Evolutionary conservation across 2,113 vertebrate species (phyloP).

Genomic region (Engraulis encrasicolus): DNA sequence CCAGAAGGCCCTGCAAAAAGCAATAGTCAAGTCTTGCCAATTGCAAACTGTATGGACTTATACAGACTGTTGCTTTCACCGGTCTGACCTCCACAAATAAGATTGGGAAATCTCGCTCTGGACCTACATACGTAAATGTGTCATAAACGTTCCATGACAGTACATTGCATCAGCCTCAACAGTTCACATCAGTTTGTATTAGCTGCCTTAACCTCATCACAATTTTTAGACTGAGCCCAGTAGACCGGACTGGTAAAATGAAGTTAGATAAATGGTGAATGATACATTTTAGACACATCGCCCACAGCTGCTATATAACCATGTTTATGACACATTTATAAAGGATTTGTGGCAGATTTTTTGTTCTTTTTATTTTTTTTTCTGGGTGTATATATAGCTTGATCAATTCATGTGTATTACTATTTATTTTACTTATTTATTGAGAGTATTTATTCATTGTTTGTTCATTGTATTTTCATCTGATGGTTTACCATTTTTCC

Average conservation of each 20-base stretch:
- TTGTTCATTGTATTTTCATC: constrained; percentile 69
- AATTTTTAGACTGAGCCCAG: background rate
- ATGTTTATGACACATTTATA: constrained; percentile 20
- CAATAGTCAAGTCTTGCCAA: background rate
- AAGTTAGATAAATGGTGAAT: background rate
- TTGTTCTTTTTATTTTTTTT: constrained; percentile 53
- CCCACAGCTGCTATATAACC: background rate
- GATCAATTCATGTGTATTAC: constrained; percentile 62
- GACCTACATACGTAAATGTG: background rate
- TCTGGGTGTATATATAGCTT: constrained; percentile 65
- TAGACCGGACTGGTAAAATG: background rate
- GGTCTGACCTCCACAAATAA: background rate
- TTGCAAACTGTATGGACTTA: background rate
- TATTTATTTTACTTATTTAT: constrained; percentile 78
- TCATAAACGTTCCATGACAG: constrained; percentile 2
- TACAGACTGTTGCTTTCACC: background rate
- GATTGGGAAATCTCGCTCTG: no score
- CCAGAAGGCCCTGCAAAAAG: background rate
- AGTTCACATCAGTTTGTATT: background rate
- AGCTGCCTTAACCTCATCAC: constrained; percentile 7
- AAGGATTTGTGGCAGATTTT: background rate
- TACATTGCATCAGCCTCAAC: background rate
- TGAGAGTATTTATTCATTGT: constrained; percentile 73
- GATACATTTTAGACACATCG: background rate
- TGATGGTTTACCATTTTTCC: constrained; percentile 58